phyloP scores from a whole-genome alignment of 2,797 vertebrate genomes.

The Myotis myotis region DNA sequence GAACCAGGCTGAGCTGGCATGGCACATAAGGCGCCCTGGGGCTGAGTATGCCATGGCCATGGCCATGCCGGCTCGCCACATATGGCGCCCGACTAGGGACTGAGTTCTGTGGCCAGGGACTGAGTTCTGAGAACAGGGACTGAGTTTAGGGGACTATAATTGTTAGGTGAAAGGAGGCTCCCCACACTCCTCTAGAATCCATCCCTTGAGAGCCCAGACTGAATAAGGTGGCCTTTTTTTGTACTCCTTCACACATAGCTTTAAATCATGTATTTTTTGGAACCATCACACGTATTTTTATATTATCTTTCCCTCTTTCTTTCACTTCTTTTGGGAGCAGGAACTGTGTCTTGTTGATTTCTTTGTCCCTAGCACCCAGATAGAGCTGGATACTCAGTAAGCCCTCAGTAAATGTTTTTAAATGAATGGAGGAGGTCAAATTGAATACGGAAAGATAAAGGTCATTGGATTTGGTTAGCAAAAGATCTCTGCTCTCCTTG shows the following conservation, averaged over 20 bases:
- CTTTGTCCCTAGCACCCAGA: background rate
- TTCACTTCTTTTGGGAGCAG: background rate
- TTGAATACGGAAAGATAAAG: background rate
- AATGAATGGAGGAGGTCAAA: background rate
- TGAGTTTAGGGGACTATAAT: too few species aligned
- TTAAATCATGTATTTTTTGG: background rate
- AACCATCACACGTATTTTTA: background rate
- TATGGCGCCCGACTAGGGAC: too few species aligned
- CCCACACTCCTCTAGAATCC: background rate
- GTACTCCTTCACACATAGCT: background rate
- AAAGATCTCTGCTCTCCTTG: background rate
- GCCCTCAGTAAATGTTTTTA: background rate
- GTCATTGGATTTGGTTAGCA: background rate
- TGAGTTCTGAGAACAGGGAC: too few species aligned
- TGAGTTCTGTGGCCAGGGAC: too few species aligned
- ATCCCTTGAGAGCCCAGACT: background rate
- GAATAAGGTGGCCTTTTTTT: background rate
- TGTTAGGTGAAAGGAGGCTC: too few species aligned
- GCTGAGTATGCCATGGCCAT: too few species aligned
- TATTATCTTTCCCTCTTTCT: background rate
- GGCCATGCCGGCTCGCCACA: too few species aligned
- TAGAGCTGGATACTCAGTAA: background rate
- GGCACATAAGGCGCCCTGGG: too few species aligned
- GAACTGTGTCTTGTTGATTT: conserved; percentile 4
- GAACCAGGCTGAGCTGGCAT: too few species aligned